phyloP scores from a whole-genome alignment of 2,113 vertebrate species.

The Zosterops lateralis region DNA sequence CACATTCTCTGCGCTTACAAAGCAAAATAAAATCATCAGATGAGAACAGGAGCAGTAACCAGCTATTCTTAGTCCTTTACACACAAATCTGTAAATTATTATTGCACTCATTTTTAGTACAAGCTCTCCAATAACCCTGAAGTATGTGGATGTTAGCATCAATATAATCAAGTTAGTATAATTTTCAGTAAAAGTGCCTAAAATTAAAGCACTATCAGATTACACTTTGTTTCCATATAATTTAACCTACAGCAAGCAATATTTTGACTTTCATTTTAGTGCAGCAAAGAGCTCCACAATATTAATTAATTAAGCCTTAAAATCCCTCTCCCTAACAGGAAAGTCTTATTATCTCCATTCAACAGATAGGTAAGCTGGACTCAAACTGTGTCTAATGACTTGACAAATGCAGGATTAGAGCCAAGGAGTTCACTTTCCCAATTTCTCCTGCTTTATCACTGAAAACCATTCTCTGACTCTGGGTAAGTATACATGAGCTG shows the following conservation, averaged over 20 bases:
- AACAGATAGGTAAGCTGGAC: conserved; percentile 46
- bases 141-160: neutral
- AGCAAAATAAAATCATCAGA: neutral
- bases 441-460: conserved; percentile 42
- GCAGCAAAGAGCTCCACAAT: neutral
- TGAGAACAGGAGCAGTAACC: neutral
- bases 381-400: conserved; percentile 25
- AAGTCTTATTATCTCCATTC: conserved; percentile 42
- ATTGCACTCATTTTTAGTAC: neutral
- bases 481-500: neutral
- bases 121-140: neutral
- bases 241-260: conserved; percentile 5
- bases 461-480: conserved; percentile 10
- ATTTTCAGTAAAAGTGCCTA: conserved; percentile 11
- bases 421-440: conserved; percentile 30
- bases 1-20: neutral
- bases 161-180: conserved; percentile 1
- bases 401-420: conserved; percentile 38
- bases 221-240: neutral
- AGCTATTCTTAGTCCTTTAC: neutral
- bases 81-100: neutral
- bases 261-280: conserved; percentile 11
- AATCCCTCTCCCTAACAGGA: neutral
- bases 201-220: conserved; percentile 2
- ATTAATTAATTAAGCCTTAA: conserved; percentile 46